Base-by-base conservation (phyloP, 2,797 vertebrate species). In the Cyprinella venusta region DNA sequence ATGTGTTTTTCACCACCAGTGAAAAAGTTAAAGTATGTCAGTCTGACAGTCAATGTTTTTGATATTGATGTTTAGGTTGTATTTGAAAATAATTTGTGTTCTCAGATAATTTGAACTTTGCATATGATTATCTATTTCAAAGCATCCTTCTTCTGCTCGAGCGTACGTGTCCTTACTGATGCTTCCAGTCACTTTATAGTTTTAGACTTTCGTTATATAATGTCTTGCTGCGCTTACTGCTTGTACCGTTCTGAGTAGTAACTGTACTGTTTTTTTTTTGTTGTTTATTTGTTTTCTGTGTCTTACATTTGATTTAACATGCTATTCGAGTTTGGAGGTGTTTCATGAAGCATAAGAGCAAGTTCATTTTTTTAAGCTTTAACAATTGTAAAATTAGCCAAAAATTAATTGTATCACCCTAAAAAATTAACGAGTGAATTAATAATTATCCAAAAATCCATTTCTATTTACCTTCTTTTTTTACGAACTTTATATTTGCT, bases 101-200 rank as follows among this genome's bases (percentile, higher is more conserved):
- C 36, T 54, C 10, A 40, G 40, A 70, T 38, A 5, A 52, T 74
- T 80, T 79, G 36, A 67, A 74, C 13, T 52, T 84, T 76, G 81
- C 30, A 21, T 67, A n/a, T 45, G 21, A 48, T 7, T 15, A 71
- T 18, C 15, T 30, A 9, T 50, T 69, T 40, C 26, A 71, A 13
- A 61, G 42, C 38, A 9, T 38, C 33, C 33, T 71, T 71, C 40
- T 18, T 71, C 24, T 21, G 19, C 18, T 18, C 52, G 18, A 59
- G 30, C 16, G 9, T 67, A 67, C 61, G 61, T 80, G 79, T 80
- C 79, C 15, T 69, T 30, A 59, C 24, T 59, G 78, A 80, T 65
- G 18, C 63, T 56, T 79, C 52, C 5, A 56, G 59, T 6, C 59
- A 63, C 24, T 63, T 26, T 18, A 21, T 45, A n/a, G 5, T n/a